Base-by-base conservation (phyloP, 2,888 invertebrate species). In the Drosophila tanythrix region DNA sequence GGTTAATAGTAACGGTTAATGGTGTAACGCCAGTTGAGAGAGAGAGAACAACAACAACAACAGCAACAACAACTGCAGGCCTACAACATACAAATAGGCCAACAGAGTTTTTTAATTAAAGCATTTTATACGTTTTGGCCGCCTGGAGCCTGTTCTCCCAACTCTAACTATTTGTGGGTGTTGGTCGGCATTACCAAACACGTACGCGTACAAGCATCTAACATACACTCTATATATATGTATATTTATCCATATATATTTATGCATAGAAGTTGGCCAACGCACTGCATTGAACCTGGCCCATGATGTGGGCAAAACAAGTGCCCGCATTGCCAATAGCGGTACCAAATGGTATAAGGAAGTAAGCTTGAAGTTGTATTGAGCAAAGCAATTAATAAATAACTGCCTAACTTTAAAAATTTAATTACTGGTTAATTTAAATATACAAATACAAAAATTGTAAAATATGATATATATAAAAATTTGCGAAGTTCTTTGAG, bases 41-140 rank as follows among this genome's bases (percentile, higher is more conserved):
- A n/a, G n/a, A 40, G 10, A 40, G 74, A 61, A 53, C 50, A 46
- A 46, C 43, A 58, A 31, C 51, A 46, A 15, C 48, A 57, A 21
- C 25, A 43, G 46, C 61, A 52, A 35, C 56, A 51, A 57, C 63
- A 46, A 46, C 46, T 15, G 46, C 46, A 53, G 51, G 46, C 46
- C 71, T 43, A 48, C 70, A 72, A 51, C 63, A 56, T 52, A 65
- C 80, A 86, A 83, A 85, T 87, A 85, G 89, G 89, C 85, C 82
- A 87, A 89, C 82, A 77, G 70, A 74, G 74, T 81, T 85, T 87
- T 87, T 87, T 87, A 89, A 87, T 87, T 87, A 87, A 87, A 87
- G 88, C 87, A 88, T 85, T 89, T 89, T 86, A 79, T 79, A 46
- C 29, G 59, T 31, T 25, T 53, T 29, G 29, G 40, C 36, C 15